phyloP scores from a whole-genome alignment of 2,888 invertebrate species.

The Aphidoletes aphidimyza region DNA sequence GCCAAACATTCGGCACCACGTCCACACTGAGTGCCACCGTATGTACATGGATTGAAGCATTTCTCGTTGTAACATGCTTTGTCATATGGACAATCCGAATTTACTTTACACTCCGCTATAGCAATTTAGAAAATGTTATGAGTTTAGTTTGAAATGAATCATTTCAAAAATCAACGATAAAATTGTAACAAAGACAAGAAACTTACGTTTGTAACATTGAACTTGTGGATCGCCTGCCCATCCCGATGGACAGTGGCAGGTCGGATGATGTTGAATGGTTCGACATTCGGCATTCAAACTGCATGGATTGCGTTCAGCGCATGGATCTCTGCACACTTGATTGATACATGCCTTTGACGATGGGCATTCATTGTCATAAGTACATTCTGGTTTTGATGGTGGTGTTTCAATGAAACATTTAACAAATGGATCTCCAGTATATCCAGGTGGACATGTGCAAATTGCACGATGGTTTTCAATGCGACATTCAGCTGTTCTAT shows the following conservation, averaged over 20 bases:
- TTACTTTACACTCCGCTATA: slow-evolving; percentile 82
- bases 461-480: slow-evolving; percentile 80
- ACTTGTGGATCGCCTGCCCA: slow-evolving; percentile 90
- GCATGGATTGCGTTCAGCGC: slow-evolving; percentile 80
- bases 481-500: slow-evolving; percentile 80
- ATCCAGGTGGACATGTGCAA: slow-evolving; percentile 79
- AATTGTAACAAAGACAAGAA: neutral
- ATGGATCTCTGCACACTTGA: slow-evolving; percentile 83
- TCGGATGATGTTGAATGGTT: slow-evolving; percentile 80
- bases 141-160: neutral
- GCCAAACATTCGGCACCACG: slow-evolving; percentile 81
- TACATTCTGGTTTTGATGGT: slow-evolving; percentile 73
- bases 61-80: slow-evolving; percentile 82
- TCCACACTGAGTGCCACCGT: slow-evolving; percentile 76
- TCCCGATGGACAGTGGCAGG: slow-evolving; percentile 84
- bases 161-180: neutral
- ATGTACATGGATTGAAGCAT: slow-evolving; percentile 81
- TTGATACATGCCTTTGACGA: slow-evolving; percentile 83
- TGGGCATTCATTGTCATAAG: slow-evolving; percentile 79
- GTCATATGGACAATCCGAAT: slow-evolving; percentile 85
- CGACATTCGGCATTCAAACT: slow-evolving; percentile 83
- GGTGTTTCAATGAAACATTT: slow-evolving; percentile 71
- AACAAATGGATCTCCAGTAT: slow-evolving; percentile 82
- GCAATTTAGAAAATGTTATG: neutral
- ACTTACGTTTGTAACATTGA: slow-evolving; percentile 87